Conservation (phyloP, 53 echinoderm and acorn worm species). For the Pentamera pediparva region DNA sequence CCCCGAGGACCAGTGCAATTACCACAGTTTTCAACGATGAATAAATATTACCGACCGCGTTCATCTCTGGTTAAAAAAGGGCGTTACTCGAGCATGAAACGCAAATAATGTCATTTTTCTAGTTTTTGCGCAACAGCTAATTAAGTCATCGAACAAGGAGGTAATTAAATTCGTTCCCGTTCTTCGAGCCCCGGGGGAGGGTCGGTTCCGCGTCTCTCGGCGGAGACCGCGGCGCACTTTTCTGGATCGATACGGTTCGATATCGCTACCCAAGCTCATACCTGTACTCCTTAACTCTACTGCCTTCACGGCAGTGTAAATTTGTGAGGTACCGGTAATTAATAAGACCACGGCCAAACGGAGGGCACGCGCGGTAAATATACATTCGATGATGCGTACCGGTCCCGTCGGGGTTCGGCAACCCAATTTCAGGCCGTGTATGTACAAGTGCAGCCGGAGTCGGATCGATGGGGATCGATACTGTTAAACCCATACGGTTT, state of each 20-base stretch:
- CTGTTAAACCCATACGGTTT: constrained; percentile 15
- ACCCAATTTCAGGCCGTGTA: constrained; percentile 25
- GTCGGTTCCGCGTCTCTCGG: no score
- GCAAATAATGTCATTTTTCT: no score
- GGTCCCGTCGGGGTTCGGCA: constrained; percentile 6
- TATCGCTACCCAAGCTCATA: constrained; percentile 2
- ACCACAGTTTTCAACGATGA: no score
- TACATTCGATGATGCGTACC: not conserved
- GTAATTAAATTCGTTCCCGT: not conserved
- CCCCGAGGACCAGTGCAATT: no score
- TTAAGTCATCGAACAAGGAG: no score
- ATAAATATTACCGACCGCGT: no score
- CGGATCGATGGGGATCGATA: constrained; percentile 24
- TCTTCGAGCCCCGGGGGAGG: not conserved
- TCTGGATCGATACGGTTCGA: constrained; percentile 7
- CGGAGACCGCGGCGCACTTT: not conserved
- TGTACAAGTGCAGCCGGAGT: not conserved
- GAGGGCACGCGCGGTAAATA: not conserved
- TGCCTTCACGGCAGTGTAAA: no score
- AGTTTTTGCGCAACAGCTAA: no score
- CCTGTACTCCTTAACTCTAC: constrained; percentile 2
- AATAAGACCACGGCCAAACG: constrained; percentile 6
- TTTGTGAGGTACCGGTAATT: constrained; percentile 25
- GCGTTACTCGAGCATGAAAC: no score
- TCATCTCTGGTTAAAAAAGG: no score